Base-by-base conservation (phyloP, 2,797 vertebrate genomes). In the Eutrigla gurnardus region DNA sequence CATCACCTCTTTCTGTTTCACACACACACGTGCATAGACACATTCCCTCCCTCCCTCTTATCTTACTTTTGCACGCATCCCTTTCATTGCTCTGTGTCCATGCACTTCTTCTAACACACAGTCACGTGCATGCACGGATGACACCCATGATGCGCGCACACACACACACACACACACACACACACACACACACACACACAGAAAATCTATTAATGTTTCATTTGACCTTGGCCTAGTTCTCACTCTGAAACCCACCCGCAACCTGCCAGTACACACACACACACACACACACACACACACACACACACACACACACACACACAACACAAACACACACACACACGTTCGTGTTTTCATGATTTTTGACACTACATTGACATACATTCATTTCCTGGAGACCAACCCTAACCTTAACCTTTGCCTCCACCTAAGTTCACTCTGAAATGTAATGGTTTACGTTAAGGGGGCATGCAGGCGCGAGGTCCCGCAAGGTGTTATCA, bases 141-240 rank as follows among this genome's bases (percentile, higher is more conserved):
- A 49, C 57, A 62, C 17, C 2, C 58, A 65, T 3, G 2, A 55
- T 25, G 25, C 60, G 65, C 35, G 65, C 37, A 43, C 63, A 55
- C 17, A 72, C 33, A 42, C 32, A 50, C 0, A 37, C 0, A 76
- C n/a, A n/a, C n/a, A n/a, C n/a, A n/a, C n/a, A n/a, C n/a, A n/a
- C n/a, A n/a, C n/a, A n/a, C n/a, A n/a, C n/a, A n/a, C n/a, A n/a
- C n/a, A n/a, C n/a, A n/a, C n/a, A n/a, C n/a, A n/a, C n/a, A n/a
- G 13, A 73, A 55, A 62, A 59, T 72, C 32, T 15, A 75, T 67
- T 78, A 59, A 78, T 86, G 79, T 86, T 75, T 84, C 67, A 68
- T 78, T 80, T 81, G 81, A 87, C 76, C 81, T 76, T 84, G 84
- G 71, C 77, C 88, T 71, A 80, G 65, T 80, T 81, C 47, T 65